Conservation (phyloP, 2,888 invertebrate genomes). For the Syrista parreyssii region DNA sequence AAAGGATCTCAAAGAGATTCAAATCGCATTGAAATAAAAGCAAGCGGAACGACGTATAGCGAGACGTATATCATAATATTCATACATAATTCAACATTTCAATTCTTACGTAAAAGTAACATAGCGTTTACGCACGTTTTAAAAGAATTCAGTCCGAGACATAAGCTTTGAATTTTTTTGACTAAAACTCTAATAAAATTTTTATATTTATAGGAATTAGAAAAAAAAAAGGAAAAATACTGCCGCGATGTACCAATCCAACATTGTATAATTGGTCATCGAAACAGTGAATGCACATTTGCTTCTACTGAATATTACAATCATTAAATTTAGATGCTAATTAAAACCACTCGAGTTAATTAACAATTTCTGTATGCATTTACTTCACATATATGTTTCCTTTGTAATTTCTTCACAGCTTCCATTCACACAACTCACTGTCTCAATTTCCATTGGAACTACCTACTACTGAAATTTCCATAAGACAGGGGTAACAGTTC, state of each 20-base stretch:
- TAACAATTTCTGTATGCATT: neutral
- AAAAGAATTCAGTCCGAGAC: neutral
- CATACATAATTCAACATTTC: conserved; percentile 47
- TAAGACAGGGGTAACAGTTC: conserved; percentile 45
- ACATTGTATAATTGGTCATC: too few relatives aligned
- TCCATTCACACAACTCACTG: neutral
- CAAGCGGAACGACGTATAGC: conserved; percentile 36
- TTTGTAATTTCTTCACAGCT: neutral
- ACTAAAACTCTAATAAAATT: neutral
- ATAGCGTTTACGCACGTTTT: conserved; percentile 3
- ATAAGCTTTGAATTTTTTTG: neutral
- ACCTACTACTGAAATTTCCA: conserved; percentile 33
- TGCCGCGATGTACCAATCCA: too few relatives aligned
- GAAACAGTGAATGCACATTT: neutral
- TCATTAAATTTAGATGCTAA: neutral
- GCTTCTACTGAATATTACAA: neutral
- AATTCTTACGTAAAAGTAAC: conserved; percentile 5
- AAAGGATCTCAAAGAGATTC: conserved; percentile 33
- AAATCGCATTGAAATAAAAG: conserved; percentile 45
- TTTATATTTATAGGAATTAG: neutral
- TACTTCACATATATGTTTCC: neutral
- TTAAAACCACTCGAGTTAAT: neutral
- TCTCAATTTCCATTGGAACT: neutral
- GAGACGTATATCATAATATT: conserved; percentile 42
- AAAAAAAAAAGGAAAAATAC: neutral